Evolutionary conservation across 2,113 vertebrate species (phyloP).

Genomic region (Cepphus grylle): DNA sequence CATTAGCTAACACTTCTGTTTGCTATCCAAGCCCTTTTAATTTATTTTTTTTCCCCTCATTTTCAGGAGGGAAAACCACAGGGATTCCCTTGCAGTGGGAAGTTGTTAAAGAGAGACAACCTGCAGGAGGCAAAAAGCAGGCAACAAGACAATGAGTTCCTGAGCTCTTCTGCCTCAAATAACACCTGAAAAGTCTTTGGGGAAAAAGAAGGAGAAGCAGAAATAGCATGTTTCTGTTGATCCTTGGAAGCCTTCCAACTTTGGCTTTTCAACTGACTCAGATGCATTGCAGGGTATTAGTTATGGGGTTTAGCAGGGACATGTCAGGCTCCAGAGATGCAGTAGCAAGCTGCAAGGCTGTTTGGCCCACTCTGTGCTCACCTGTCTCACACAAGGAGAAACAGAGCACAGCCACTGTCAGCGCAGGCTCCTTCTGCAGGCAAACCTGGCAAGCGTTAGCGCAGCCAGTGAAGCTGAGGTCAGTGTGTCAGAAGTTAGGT

Average conservation of each 20-base stretch:
- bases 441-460: background rate
- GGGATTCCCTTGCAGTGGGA: background rate
- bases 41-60: background rate
- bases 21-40: background rate
- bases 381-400: background rate
- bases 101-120: background rate
- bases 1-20: background rate
- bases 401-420: background rate
- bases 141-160: background rate
- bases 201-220: background rate
- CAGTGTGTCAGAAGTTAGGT: background rate
- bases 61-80: background rate
- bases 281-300: background rate
- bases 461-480: background rate
- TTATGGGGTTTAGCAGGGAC: background rate
- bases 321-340: background rate
- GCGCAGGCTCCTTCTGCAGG: background rate
- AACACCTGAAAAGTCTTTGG: slow-evolving; percentile 11
- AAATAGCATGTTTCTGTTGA: background rate
- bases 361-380: background rate
- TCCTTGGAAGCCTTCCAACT: slow-evolving; percentile 8
- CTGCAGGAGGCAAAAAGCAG: background rate
- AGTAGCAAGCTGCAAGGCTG: background rate
- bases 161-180: slow-evolving; percentile 17
- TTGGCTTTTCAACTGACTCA: background rate